These are phyloP conservation scores for Tanytarsus gracilentus DNA, from an alignment of 2,888 invertebrate species.

Conservation along the genomic window DNA sequence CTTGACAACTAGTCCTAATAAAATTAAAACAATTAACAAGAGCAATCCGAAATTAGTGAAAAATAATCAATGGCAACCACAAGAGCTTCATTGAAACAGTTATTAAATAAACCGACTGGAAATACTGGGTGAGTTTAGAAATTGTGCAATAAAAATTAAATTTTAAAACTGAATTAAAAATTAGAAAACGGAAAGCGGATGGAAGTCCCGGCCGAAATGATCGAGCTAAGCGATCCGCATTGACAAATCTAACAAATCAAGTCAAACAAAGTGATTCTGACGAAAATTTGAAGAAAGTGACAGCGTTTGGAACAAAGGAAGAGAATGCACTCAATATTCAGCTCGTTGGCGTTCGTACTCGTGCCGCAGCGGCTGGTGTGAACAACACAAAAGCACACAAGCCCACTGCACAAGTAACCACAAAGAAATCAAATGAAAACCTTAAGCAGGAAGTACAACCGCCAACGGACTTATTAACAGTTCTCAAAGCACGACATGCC, in stretches of 20 bases:
- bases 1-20: neutral
- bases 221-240: constrained; percentile 66
- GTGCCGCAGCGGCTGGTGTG: constrained; percentile 30
- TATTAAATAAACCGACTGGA: neutral
- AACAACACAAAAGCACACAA: too few relatives aligned
- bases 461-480: constrained; percentile 35
- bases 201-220: constrained; percentile 68
- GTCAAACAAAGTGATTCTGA: constrained; percentile 37
- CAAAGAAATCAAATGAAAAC: too few relatives aligned
- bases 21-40: neutral
- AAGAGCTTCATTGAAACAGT: neutral
- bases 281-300: constrained; percentile 32
- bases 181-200: constrained; percentile 69
- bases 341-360: constrained; percentile 38
- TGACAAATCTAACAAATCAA: constrained; percentile 79
- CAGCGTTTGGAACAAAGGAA: neutral
- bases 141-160: neutral
- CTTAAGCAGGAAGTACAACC: too few relatives aligned
- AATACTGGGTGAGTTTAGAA: constrained; percentile 9
- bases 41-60: neutral
- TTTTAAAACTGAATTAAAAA: neutral
- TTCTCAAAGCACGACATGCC: constrained; percentile 38
- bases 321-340: neutral
- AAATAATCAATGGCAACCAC: constrained; percentile 24
- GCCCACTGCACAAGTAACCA: too few relatives aligned